Conservation (phyloP, 2,888 invertebrate species). For the Agrochola lota region DNA sequence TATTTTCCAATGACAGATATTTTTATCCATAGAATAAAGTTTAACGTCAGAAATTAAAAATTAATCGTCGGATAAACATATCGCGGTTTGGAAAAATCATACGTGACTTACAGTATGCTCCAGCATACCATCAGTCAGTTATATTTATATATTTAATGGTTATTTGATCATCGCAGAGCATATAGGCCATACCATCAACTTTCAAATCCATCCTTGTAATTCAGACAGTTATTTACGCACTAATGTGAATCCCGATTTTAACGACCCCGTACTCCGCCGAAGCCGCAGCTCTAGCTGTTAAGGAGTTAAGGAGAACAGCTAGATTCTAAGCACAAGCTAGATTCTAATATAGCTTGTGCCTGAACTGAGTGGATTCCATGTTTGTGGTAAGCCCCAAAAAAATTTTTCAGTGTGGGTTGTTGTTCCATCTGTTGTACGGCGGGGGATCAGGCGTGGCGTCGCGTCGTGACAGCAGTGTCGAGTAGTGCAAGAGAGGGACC, state of each 20-base stretch:
- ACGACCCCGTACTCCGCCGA: not conserved
- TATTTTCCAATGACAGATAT: not conserved
- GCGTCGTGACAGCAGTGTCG: slow-evolving; percentile 78
- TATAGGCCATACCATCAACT: not conserved
- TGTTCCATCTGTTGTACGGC: slow-evolving; percentile 75
- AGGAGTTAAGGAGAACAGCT: not conserved
- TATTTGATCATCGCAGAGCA: not conserved
- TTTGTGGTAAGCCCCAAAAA: not conserved
- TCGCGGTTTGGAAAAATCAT: not conserved
- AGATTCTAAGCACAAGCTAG: no score
- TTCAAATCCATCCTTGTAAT: slow-evolving; percentile 10
- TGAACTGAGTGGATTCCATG: slow-evolving; percentile 1
- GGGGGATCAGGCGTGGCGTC: slow-evolving; percentile 69
- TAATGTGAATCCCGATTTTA: not conserved
- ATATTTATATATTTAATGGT: not conserved
- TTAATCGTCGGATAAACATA: no score
- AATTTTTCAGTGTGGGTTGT: slow-evolving; percentile 73
- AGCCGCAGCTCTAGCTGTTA: not conserved
- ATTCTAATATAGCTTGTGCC: not conserved
- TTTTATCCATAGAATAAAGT: not conserved
- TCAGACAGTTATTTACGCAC: not conserved
- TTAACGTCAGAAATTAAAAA: not conserved
- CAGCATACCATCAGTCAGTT: not conserved
- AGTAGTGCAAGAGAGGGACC: slow-evolving; percentile 84
- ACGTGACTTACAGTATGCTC: not conserved